phyloP scores from a whole-genome alignment of 1,140 invertebrate species.

The Wasmannia auropunctata region DNA sequence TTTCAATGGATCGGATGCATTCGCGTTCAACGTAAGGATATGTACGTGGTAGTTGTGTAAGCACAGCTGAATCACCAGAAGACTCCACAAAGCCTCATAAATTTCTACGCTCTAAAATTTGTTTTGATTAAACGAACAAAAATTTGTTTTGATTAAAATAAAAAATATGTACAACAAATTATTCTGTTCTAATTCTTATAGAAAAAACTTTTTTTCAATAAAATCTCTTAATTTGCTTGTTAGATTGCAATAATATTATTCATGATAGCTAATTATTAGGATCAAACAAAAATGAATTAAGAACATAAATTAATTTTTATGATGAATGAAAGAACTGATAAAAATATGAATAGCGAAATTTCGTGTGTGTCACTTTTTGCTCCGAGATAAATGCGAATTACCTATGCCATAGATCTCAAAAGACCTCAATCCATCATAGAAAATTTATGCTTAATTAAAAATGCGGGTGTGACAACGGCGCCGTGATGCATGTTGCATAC shows the following conservation, averaged over 20 bases:
- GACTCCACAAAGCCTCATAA: not conserved
- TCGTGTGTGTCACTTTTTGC: not conserved
- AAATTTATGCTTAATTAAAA: constrained; percentile 14
- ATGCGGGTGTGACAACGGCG: not conserved
- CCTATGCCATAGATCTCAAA: not conserved
- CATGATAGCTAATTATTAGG: not conserved
- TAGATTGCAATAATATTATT: not conserved
- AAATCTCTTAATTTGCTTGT: not conserved
- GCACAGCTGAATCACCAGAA: not conserved
- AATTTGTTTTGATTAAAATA: too few species aligned
- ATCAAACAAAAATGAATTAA: not conserved
- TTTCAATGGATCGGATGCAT: constrained; percentile 14
- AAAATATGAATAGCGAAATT: not conserved
- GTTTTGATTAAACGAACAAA: not conserved
- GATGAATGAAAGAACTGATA: not conserved
- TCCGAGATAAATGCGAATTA: not conserved
- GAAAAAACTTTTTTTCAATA: not conserved
- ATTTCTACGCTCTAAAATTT: not conserved
- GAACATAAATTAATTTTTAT: not conserved
- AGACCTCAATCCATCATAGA: not conserved
- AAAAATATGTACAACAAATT: not conserved
- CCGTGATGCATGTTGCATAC: not conserved
- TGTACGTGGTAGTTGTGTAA: not conserved
- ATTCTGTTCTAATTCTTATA: not conserved
- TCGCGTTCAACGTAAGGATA: constrained; percentile 18